Percentiles rank a stretch among this genome's conserved stretches.
Conservation (phyloP, 2,113 vertebrate species). For the Tautogolabrus adspersus region DNA sequence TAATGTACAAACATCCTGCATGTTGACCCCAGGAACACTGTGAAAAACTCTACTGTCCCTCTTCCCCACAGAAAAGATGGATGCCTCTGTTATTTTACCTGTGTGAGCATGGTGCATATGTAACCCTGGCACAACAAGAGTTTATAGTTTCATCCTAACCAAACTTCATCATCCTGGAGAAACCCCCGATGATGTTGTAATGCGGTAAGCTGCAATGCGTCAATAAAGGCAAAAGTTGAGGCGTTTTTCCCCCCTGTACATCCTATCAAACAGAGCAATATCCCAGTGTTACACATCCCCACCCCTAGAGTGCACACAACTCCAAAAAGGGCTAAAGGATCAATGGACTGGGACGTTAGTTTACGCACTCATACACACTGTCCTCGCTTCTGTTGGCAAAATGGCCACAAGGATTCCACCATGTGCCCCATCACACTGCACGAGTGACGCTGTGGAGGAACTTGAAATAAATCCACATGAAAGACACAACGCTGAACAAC, state of each 20-base stretch:
- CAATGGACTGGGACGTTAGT: conserved; percentile 58
- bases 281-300: conserved; percentile 26
- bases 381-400: conserved; percentile 33
- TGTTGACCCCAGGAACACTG: conserved; percentile 81
- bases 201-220: too few relatives aligned
- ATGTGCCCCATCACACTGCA: neutral
- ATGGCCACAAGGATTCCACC: conserved; percentile 9
- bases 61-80: conserved; percentile 34
- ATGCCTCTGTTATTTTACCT: conserved; percentile 36
- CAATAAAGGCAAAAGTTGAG: neutral
- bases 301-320: conserved; percentile 55
- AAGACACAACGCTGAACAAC: conserved; percentile 39
- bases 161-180: conserved; percentile 22
- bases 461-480: conserved; percentile 9
- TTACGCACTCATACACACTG: conserved; percentile 39
- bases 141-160: conserved; percentile 30
- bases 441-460: conserved; percentile 30
- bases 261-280: conserved; percentile 66
- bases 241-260: conserved; percentile 30
- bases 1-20: conserved; percentile 70
- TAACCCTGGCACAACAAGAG: conserved; percentile 29
- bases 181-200: neutral
- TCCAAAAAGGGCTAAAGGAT: conserved; percentile 76
- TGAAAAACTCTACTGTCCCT: conserved; percentile 66
- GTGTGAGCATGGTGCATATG: conserved; percentile 62